phyloP scores from a whole-genome alignment of 2,797 vertebrate species.

The Betta splendens region DNA sequence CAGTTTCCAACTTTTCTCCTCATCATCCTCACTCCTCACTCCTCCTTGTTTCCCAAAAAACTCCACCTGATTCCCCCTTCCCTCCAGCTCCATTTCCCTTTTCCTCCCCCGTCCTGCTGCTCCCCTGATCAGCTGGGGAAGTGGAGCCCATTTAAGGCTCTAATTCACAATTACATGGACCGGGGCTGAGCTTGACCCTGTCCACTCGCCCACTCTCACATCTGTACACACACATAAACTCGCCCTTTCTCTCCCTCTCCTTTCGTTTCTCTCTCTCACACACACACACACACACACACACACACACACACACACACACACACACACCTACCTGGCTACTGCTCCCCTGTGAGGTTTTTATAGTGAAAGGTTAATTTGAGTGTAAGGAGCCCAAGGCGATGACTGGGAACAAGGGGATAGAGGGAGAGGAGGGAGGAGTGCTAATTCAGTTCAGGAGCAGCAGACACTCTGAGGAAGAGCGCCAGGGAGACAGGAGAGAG shows the following conservation, averaged over 20 bases:
- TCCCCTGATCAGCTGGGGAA: constrained; percentile 44
- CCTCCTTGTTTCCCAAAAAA: not conserved
- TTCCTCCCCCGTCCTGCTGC: not conserved
- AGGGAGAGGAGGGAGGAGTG: constrained; percentile 19
- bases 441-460: constrained; percentile 56
- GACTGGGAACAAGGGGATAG: constrained; percentile 54
- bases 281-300: constrained; percentile 24
- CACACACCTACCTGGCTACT: constrained; percentile 36
- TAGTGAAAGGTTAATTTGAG: constrained; percentile 80
- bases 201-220: constrained; percentile 19
- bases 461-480: constrained; percentile 49
- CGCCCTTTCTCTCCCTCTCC: not conserved
- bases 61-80: not conserved
- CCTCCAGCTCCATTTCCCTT: constrained; percentile 23
- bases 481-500: constrained; percentile 31
- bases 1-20: not conserved
- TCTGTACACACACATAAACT: constrained; percentile 6
- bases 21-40: not conserved
- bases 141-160: constrained; percentile 66
- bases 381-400: constrained; percentile 66
- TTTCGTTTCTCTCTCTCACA: no score
- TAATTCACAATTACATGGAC: constrained; percentile 75
- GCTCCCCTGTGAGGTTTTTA: constrained; percentile 70
- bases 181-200: constrained; percentile 56
- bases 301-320: constrained; percentile 6